Evolutionary conservation across 30 jellyfish, hydroid and myxozoan genomes (phyloP), one percentile per base, ranked within the genome.

Genomic region (Pseudorhiza aurosa): DNA sequence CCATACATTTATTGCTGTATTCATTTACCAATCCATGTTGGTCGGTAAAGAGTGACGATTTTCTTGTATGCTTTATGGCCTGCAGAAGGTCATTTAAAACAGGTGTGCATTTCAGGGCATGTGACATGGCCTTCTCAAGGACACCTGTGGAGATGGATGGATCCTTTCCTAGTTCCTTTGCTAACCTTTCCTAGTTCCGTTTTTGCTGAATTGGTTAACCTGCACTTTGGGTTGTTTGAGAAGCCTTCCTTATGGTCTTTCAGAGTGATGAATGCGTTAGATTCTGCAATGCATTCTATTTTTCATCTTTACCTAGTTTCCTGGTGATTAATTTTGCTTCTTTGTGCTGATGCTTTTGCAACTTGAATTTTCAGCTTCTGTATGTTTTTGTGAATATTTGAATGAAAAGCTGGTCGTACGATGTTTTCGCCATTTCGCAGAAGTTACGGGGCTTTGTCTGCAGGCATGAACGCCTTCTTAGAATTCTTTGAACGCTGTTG

Each of bases 231-330:
- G 14, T 82, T 70, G 56, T 33, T 68, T 33, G 88, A 60, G 72
- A 82, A 82, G 49, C 42, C 43, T 40, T 82, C 94, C 58, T 82
- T 82, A 58, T 68, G 88, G 73, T 82, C 94, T 55, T 82, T 68
- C 19, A 82, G 58, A 58, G 94, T 68, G 72, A 81, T 81, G 42
- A 30, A 65, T 39, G 92, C 92, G 47, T 81, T 74, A 22, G 37
- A n/a, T 32, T 82, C 47, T 55, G 57, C 45, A 11, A 82, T 22
- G 39, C 65, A 26, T 68, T 82, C 94, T 32, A 82, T 59, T 57
- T 88, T 82, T 24, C 60, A 46, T 46, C 60, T 46, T 12, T 14
- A 46, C 60, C 12, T 46, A 46, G 19, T 27, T 40, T 40, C 51
- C 14, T 40, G 51, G 51, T 14, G 8, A 40, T 40, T 40, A 14